Evolutionary conservation across 2,797 vertebrate species (phyloP), one percentile per base, ranked within the genome.

Genomic region (Pachyuromys duprasi): DNA sequence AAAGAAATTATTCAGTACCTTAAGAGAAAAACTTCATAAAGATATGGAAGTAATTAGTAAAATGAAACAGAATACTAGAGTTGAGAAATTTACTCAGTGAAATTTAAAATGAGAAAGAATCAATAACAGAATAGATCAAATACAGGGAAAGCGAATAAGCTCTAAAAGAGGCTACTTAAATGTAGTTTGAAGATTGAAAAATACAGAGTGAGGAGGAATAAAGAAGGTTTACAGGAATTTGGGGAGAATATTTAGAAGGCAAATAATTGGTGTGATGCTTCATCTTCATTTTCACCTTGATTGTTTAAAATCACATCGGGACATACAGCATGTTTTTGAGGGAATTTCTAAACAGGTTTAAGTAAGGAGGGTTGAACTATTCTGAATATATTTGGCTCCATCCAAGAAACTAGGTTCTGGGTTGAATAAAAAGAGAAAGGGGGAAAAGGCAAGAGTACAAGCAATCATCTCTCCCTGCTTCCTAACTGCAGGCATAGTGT

Each of bases 31-130:
- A 80, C 74, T 78, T 93, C 75, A 42, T 67, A 80, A 33, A 69
- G 53, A 80, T 53, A 86, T 92, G 75, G 53, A 87, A 62, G 53
- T 36, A 69, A 78, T 45, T 89, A 89, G 63, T 28, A 78, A 86
- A 93, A 69, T 69, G n/a, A 81, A 90, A 81, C 53, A 79, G 42
- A 65, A 86, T 93, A 67, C 31, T 79, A 86, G 36, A 60, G 36
- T 76, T 83, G 24, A 86, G 75, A 67, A 86, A 67, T 86, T 39
- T 2, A 53, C 55, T 74, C 39, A 42, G 8, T 45, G n/a, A 81
- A 81, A 70, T 72, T 60, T 81, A 81, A 72, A 70, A 57, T 81
- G 36, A 70, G 49, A 90, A 57, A 91, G 28, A 72, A 60, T 90
- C n/a, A 90, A 69, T 57, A 80, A 18, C 11, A 80, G 76, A 70